phyloP scores from a whole-genome alignment of 2,797 vertebrate species.

The Pseudochirops cupreus region DNA sequence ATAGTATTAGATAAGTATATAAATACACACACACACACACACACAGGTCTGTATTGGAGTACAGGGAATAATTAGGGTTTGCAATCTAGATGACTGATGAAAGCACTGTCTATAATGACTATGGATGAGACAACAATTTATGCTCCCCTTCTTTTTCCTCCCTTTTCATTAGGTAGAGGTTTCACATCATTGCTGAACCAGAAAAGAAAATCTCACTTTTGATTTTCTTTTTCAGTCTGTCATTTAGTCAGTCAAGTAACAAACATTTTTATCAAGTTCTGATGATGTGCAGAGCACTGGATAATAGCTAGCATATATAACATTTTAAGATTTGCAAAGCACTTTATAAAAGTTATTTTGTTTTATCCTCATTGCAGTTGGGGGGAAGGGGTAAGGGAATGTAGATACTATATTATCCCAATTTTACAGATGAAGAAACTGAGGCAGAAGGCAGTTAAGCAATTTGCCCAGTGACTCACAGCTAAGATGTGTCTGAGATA shows the following conservation, averaged over 20 bases:
- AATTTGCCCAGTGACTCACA: background rate
- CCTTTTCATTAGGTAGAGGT: conserved; percentile 14
- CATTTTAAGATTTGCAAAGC: background rate
- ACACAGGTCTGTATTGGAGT: background rate
- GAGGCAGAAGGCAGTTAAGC: background rate
- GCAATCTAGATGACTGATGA: conserved; percentile 11
- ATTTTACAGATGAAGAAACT: background rate
- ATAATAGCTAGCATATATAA: background rate
- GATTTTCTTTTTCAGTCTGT: background rate
- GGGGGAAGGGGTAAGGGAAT: background rate
- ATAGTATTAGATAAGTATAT: background rate
- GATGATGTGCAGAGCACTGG: background rate
- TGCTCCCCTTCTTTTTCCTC: background rate
- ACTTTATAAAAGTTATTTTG: background rate
- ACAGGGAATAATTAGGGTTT: conserved; percentile 4
- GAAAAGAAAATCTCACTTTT: background rate
- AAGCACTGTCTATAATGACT: conserved; percentile 21
- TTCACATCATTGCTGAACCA: background rate
- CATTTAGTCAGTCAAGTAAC: background rate
- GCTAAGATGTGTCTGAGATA: background rate
- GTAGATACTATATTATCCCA: background rate
- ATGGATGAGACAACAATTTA: background rate
- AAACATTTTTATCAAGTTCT: background rate
- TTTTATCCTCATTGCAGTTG: background rate
- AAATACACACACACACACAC: too few species aligned